Evolutionary conservation across 2,113 vertebrate genomes (phyloP), one percentile per base, ranked within the genome.

Genomic region (Corythornis vintsioides): DNA sequence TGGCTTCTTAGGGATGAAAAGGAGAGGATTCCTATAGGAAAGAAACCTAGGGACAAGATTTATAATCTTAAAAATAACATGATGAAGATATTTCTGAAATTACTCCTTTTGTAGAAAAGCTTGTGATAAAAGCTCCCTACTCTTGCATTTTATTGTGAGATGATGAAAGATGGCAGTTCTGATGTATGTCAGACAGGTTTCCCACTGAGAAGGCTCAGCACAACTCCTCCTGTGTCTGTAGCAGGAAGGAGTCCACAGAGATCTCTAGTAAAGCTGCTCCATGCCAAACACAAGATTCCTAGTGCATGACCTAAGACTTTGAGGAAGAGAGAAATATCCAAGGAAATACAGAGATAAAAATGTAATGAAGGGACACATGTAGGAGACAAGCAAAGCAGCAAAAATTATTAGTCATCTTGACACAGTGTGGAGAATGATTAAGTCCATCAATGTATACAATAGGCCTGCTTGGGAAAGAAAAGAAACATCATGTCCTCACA

Each of bases 341-440:
- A 78, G 61, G 40, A 72, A 84, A 60, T 21, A 6, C 33, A 48
- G 40, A 74, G 4, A 29, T 29, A 79, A 85, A 45, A 1, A 3
- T 11, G 4, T 25, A 70, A 22, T 6, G 18, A 40, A 79, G 33
- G 53, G 47, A 29, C 50, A 77, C n/a, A 20, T 40, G 19, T 1
- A 71, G 70, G 56, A 56, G 33, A 35, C 6, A 42, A 78, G n/a
- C 0, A 0, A 2, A 15, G 63, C 0, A 82, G 40, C 55, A 60
- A 79, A 82, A 78, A 6, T 13, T 9, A 52, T 57, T 63, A 61
- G 43, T 83, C 10, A 2, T 42, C 79, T 52, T 56, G 72, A 48
- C 48, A 86, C 59, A 24, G 2, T 0, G 20, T 35, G 45, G 35
- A 20, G 66, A 73, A 40, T 10, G 31, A 75, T 43, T 61, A 35